Conservation (phyloP, 1,140 invertebrate species). For the Eulimnadia texana region DNA sequence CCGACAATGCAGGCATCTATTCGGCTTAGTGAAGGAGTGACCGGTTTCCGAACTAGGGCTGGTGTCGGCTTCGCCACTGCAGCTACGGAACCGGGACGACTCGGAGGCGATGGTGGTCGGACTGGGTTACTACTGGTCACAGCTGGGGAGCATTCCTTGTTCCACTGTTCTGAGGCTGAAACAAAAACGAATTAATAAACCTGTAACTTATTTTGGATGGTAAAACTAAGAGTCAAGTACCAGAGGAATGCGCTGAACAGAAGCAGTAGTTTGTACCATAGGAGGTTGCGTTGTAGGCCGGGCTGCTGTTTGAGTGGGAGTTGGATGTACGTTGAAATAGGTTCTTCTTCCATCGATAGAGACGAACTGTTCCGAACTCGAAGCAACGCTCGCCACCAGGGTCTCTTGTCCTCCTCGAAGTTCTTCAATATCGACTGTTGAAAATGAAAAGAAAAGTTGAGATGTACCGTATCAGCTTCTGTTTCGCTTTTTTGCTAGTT, state of each 20-base stretch:
- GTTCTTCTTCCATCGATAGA: slow-evolving; percentile 83
- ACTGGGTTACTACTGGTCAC: background rate
- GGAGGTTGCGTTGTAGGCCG: background rate
- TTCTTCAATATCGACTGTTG: slow-evolving; percentile 22
- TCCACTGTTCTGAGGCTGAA: background rate
- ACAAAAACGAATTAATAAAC: background rate
- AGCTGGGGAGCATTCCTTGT: background rate
- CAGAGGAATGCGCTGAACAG: background rate
- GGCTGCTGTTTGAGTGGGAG: slow-evolving; percentile 28
- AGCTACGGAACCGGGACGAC: no score
- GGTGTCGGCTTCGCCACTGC: background rate
- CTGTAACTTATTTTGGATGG: background rate
- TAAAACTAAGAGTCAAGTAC: no score
- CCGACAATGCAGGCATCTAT: slow-evolving; percentile 91
- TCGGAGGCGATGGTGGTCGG: background rate
- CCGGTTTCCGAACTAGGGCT: background rate
- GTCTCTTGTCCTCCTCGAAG: slow-evolving; percentile 37
- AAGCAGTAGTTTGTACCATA: background rate
- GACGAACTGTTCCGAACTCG: slow-evolving; percentile 67
- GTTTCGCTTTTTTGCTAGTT: no score
- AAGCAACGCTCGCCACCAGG: slow-evolving; percentile 35
- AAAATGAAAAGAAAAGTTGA: background rate
- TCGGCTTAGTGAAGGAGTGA: slow-evolving; percentile 26
- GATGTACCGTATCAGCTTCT: background rate
- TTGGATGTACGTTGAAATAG: slow-evolving; percentile 60